Base-by-base conservation (phyloP, 2,797 vertebrate genomes). In the Falco peregrinus region DNA sequence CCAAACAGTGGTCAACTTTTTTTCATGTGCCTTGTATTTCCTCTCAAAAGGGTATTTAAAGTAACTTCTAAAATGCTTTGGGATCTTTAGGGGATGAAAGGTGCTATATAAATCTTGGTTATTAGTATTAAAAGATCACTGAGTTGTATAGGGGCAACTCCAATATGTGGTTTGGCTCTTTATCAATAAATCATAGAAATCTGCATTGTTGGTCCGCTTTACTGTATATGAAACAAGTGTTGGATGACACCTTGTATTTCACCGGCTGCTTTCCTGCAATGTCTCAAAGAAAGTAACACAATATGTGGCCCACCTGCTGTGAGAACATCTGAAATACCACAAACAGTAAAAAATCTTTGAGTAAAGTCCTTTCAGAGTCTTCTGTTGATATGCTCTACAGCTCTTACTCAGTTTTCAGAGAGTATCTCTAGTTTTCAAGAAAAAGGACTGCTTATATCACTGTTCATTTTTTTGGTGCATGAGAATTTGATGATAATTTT, bases 251-350 rank as follows among this genome's bases (percentile, higher is more conserved):
- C 91, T 89, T 93, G 77, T 94, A 93, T 90, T 95, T 96, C 89
- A 94, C 45, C 90, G 91, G 82, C 75, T 91, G 89, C 89, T 94
- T 92, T 91, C 87, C 68, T 81, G 88, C 83, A 71, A 60, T 92
- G 95, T 79, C 87, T 91, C 87, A 90, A 90, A 87, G 84, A 56
- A 87, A 95, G 67, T 77, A 82, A 63, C 68, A 87, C 51, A 91
- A 95, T 96, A 89, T 95, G 96, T 54, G 70, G 75, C 35, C 65
- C 74, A 92, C 78, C 87, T 91, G 84, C 67, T 90, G 94, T 81
- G 94, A 95, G 75, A 96, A 94, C 80, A 92, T 96, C 89, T 95
- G 93, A 95, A 93, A 96, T 92, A 70, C 61, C 59, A 84, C 47
- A 79, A 75, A 75, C 43, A 86, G 48, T 79, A 89, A 93, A 94